phyloP scores from a whole-genome alignment of 2,113 vertebrate genomes.

The Cryptomyrus ogoouensis region DNA sequence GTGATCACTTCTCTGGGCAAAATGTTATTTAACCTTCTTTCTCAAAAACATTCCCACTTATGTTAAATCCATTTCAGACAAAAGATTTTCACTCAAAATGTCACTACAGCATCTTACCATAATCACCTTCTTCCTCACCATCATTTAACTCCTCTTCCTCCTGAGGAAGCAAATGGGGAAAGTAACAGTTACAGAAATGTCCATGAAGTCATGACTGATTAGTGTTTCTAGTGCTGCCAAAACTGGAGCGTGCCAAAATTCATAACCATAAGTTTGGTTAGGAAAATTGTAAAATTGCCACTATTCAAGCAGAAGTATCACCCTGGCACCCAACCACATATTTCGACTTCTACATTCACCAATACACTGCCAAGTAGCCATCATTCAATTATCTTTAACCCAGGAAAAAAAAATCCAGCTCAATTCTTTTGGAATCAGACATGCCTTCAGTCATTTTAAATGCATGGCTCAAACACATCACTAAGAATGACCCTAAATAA shows the following conservation, averaged over 20 bases:
- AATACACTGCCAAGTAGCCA: neutral
- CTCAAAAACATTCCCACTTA: neutral
- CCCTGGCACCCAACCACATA: neutral
- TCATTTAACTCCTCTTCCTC: constrained; percentile 80
- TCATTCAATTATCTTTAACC: neutral
- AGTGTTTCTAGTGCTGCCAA: neutral
- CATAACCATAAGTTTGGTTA: neutral
- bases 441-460: neutral
- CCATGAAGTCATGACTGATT: neutral
- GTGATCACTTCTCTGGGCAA: neutral
- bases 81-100: neutral
- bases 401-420: constrained; percentile 20
- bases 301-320: neutral
- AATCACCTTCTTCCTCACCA: constrained; percentile 76
- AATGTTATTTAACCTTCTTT: neutral
- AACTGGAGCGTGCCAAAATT: neutral
- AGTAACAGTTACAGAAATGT: neutral
- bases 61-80: neutral
- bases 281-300: neutral
- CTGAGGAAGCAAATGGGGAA: constrained; percentile 42
- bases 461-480: neutral
- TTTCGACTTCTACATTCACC: neutral
- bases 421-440: neutral
- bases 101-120: constrained; percentile 42
- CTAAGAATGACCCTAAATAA: neutral